phyloP scores from a whole-genome alignment of 2,797 vertebrate genomes.

The Netta rufina region DNA sequence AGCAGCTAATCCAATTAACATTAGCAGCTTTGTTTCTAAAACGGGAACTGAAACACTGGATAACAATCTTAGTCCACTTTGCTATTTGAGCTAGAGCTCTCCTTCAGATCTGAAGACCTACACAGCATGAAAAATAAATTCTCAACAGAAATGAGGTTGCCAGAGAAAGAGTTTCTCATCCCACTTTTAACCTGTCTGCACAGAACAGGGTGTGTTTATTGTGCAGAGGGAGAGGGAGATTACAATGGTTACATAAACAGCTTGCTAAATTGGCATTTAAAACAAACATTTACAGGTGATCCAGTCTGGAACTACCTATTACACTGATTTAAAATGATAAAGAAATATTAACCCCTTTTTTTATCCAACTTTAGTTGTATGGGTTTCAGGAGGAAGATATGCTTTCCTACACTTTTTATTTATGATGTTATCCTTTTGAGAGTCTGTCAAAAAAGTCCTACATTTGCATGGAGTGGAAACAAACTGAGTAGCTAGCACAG shows the following conservation, averaged over 20 bases:
- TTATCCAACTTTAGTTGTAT: not conserved
- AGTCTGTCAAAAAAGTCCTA: not conserved
- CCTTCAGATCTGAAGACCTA: not conserved
- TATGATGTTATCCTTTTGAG: not conserved
- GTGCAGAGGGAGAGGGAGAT: not conserved
- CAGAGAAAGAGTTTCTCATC: not conserved
- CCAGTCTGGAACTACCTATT: not conserved
- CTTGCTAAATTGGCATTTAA: not conserved
- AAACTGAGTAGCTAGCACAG: not conserved
- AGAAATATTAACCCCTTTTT: not conserved
- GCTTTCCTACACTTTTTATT: not conserved
- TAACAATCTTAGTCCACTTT: slow-evolving; percentile 21
- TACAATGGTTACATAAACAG: not conserved
- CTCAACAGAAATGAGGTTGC: not conserved
- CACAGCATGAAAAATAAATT: slow-evolving; percentile 15
- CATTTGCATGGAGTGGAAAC: not conserved
- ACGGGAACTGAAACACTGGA: slow-evolving; percentile 10
- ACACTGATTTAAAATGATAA: not conserved
- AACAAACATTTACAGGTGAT: not conserved
- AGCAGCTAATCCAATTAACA: slow-evolving; percentile 53
- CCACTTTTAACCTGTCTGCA: not conserved
- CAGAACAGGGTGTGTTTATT: not conserved
- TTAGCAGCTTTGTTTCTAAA: slow-evolving; percentile 62
- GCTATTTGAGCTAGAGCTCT: slow-evolving; percentile 18
- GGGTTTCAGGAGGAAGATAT: not conserved